Conservation (phyloP, 2,797 vertebrate species). For the Poliocrania exsul region DNA sequence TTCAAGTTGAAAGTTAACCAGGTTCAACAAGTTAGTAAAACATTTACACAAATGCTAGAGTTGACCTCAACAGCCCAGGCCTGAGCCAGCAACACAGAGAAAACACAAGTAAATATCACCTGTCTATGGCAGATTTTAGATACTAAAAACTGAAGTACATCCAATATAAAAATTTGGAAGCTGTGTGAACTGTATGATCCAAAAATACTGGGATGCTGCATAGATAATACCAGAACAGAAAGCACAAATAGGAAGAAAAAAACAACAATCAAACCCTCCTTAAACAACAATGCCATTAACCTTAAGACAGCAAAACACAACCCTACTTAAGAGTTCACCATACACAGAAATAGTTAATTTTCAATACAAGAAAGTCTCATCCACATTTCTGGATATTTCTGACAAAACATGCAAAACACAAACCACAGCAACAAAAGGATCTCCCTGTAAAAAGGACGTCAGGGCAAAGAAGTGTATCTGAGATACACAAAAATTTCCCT, state of each 20-base stretch:
- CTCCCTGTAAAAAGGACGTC: not conserved
- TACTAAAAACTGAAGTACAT: not conserved
- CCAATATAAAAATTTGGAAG: not conserved
- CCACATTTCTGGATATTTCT: not conserved
- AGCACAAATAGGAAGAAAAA: not conserved
- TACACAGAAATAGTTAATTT: not conserved
- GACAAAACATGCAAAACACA: not conserved
- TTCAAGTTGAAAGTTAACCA: not conserved
- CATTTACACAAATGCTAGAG: not conserved
- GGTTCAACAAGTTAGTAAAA: slow-evolving; percentile 17
- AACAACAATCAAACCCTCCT: not conserved
- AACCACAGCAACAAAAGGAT: not conserved
- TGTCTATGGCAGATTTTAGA: not conserved
- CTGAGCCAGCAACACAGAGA: not conserved
- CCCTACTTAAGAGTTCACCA: not conserved
- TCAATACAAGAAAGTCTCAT: not conserved
- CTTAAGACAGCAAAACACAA: not conserved
- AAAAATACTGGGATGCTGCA: not conserved
- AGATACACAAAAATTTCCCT: not conserved
- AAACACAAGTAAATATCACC: not conserved
- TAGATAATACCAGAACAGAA: not conserved
- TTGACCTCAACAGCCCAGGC: not conserved
- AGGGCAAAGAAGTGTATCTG: not conserved
- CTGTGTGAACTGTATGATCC: not conserved
- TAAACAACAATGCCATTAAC: not conserved